Base-by-base conservation (phyloP, 1,140 invertebrate genomes). In the Halictus rubicundus region DNA sequence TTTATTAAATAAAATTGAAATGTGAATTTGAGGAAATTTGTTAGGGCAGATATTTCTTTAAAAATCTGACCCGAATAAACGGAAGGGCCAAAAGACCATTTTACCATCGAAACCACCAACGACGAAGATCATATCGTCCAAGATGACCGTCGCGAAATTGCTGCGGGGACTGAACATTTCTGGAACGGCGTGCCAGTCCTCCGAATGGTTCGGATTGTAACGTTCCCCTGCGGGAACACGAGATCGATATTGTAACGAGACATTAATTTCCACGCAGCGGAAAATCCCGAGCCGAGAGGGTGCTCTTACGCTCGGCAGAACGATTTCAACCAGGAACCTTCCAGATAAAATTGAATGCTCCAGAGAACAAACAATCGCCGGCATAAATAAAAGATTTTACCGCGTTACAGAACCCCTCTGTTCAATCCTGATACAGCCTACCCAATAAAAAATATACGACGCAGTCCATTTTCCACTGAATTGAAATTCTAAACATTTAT, bases 101-200 rank as follows among this genome's bases (percentile, higher is more conserved):
- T 42, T 92, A 84, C 96, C 97, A 90, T 97, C 96, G 88, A 97
- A 98, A 23, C 97, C 97, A 1, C 97, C 97, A 78, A 97, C 96
- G 0, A 95, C 96, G 86, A 96, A 96, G 77, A 97, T 96, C 95
- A 96, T 95, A 78, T 96, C 96, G 85, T 97, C 96, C 32, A 97
- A 95, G 19, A 97, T 95, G 80, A 96, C 96, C 25, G 96, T 95
- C 16, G 96, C 96, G 88, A 98, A 98, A 89, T 98, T 98, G 89
- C 96, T 97, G 57, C 97, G 93, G 0, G 96, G 96, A 85, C 95
- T 96, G 90, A 96, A 96, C 97, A 98, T 98, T 89, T 97, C 96
- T 89, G 95, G 49, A 91, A 95, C 95, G 92, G 95, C 61, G 89
- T 94, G 90, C 97, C 97, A 92, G 89, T 94, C 84, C 89, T 94